Percentiles rank a stretch among this genome's conserved stretches.
phyloP scores from a whole-genome alignment of 1,140 invertebrate species.

The Spodoptera litura region DNA sequence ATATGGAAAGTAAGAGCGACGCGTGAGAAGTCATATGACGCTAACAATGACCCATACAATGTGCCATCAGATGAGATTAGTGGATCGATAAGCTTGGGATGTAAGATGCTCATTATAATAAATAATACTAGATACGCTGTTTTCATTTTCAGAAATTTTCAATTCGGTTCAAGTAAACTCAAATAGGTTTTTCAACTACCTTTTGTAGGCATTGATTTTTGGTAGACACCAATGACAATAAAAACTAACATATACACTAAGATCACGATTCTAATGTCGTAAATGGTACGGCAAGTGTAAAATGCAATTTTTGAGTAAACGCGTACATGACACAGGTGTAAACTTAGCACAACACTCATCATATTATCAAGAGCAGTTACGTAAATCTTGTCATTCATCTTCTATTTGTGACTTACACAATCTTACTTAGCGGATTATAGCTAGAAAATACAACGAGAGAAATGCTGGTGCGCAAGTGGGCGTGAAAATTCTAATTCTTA shows the following conservation, averaged over 20 bases:
- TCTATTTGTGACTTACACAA: slow-evolving; percentile 37
- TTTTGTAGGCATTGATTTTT: too few relatives aligned
- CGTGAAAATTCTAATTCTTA: slow-evolving; percentile 64
- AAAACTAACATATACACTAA: too few relatives aligned
- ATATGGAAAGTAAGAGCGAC: slow-evolving; percentile 65
- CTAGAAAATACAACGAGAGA: slow-evolving; percentile 66
- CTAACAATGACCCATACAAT: slow-evolving; percentile 64
- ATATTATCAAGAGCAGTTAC: slow-evolving; percentile 45
- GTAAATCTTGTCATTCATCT: slow-evolving; percentile 42
- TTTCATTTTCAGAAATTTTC: too few relatives aligned
- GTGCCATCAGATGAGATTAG: slow-evolving; percentile 46
- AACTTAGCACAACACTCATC: not conserved
- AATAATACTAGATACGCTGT: too few relatives aligned
- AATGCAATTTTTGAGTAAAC: not conserved
- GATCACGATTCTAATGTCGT: not conserved
- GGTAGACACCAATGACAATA: too few relatives aligned
- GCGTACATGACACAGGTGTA: not conserved
- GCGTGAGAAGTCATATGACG: slow-evolving; percentile 57
- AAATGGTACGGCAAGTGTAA: not conserved
- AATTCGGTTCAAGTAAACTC: too few relatives aligned
- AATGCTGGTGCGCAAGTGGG: slow-evolving; percentile 59
- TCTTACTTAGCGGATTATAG: slow-evolving; percentile 55
- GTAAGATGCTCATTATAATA: not conserved
- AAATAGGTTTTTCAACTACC: too few relatives aligned
- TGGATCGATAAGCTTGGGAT: slow-evolving; percentile 35